Conservation (phyloP, 2,888 invertebrate genomes). For the Strigamia crassipes region DNA sequence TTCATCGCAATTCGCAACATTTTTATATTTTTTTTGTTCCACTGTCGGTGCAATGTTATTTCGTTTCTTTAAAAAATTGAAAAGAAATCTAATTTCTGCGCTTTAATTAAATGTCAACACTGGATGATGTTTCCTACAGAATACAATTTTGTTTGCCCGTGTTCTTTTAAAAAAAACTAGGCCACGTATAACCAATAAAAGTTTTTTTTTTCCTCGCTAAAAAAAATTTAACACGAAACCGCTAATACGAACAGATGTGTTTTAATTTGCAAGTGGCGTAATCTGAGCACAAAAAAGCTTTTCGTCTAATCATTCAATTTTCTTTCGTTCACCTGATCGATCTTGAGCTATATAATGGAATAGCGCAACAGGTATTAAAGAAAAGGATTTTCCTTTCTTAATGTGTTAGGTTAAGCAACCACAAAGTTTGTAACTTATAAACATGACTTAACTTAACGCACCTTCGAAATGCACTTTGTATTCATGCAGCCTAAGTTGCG, state of each 20-base stretch:
- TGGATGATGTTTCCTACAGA: neutral
- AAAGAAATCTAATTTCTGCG: neutral
- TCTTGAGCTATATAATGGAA: neutral
- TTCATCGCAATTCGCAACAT: neutral
- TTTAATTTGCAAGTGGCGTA: neutral
- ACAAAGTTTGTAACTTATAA: neutral
- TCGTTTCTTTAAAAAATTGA: neutral
- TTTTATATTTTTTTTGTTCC: neutral
- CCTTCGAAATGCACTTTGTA: neutral
- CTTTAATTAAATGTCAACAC: neutral
- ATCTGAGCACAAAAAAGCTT: neutral
- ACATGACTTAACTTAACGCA: neutral
- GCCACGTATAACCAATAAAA: neutral
- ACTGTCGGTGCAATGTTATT: neutral
- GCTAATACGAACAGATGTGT: neutral
- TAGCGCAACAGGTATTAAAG: constrained; percentile 1
- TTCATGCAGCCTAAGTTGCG: neutral
- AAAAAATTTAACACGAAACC: neutral
- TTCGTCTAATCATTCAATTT: constrained; percentile 6
- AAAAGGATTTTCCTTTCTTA: constrained; percentile 1
- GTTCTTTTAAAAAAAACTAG: neutral
- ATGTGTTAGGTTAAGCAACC: neutral
- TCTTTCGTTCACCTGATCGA: constrained; percentile 5
- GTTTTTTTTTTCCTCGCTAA: neutral
- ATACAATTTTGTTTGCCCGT: neutral